Conservation (phyloP, 2,888 invertebrate species). For the Folsomia candida region DNA sequence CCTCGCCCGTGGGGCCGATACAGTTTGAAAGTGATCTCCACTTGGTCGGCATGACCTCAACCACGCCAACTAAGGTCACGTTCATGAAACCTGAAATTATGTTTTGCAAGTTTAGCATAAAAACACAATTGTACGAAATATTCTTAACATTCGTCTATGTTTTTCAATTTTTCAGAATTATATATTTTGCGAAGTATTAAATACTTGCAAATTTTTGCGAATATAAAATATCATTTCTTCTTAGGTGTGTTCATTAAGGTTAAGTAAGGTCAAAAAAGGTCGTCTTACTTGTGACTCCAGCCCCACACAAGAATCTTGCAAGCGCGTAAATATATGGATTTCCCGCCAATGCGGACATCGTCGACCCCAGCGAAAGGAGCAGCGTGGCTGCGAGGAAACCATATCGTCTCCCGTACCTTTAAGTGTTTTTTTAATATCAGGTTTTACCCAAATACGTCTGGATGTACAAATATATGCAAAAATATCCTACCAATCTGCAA, state of each 20-base stretch:
- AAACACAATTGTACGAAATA: no score
- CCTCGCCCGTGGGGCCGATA: slow-evolving; percentile 44
- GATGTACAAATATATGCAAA: background rate
- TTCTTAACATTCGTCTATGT: no score
- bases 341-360: slow-evolving; percentile 23
- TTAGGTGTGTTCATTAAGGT: no score
- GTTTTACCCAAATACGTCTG: background rate
- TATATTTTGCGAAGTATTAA: background rate
- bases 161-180: no score
- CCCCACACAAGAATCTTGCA: slow-evolving; percentile 38
- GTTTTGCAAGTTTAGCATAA: no score
- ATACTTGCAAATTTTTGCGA: background rate
- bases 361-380: slow-evolving; percentile 33
- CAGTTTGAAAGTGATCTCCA: slow-evolving; percentile 37
- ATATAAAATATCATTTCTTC: no score
- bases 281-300: slow-evolving; percentile 34
- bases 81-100: slow-evolving; percentile 19
- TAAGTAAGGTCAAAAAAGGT: no score
- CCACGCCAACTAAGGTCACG: slow-evolving; percentile 4
- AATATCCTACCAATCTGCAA: slow-evolving; percentile 34
- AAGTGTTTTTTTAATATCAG: background rate
- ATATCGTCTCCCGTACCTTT: slow-evolving; percentile 34
- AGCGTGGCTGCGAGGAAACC: slow-evolving; percentile 28
- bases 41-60: slow-evolving; percentile 45
- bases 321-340: slow-evolving; percentile 31